A percentile compares a stretch with the other conserved stretches of the same genome.
These are phyloP conservation scores for Coptodon bakossiorum DNA, from an alignment of 2,113 vertebrate species.

Conservation along the genomic window DNA sequence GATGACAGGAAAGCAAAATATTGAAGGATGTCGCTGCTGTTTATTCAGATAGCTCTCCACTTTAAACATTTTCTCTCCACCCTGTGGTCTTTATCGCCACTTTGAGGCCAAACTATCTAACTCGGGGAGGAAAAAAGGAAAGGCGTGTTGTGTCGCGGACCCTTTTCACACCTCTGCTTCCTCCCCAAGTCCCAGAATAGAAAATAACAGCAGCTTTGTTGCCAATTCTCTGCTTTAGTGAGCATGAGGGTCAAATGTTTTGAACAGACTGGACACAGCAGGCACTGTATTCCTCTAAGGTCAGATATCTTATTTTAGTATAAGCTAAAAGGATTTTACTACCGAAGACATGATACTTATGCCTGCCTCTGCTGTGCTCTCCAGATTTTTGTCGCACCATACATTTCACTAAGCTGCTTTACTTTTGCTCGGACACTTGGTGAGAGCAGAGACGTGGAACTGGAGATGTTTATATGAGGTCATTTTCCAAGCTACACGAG, in stretches of 20 bases:
- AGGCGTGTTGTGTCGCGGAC: neutral
- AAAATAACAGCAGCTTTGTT: neutral
- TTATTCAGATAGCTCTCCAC: neutral
- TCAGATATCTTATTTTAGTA: neutral
- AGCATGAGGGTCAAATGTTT: neutral
- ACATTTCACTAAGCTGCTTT: neutral
- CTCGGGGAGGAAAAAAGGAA: neutral
- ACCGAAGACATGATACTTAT: neutral
- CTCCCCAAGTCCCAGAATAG: neutral
- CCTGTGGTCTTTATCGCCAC: neutral
- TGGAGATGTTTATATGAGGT: neutral
- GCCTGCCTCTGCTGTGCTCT: neutral
- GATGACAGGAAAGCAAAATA: neutral
- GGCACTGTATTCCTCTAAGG: neutral
- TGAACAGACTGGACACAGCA: neutral
- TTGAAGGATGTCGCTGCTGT: neutral
- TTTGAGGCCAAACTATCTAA: neutral
- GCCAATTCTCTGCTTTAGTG: neutral
- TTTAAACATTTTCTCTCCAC: neutral
- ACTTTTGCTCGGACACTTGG: neutral
- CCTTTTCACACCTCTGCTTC: slow-evolving; percentile 1
- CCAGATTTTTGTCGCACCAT: neutral
- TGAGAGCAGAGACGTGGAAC: accelerated
- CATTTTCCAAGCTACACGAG: neutral
- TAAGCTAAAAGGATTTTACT: neutral